Conservation (phyloP, 2,888 invertebrate genomes). For the Notocelia uddmanniana region DNA sequence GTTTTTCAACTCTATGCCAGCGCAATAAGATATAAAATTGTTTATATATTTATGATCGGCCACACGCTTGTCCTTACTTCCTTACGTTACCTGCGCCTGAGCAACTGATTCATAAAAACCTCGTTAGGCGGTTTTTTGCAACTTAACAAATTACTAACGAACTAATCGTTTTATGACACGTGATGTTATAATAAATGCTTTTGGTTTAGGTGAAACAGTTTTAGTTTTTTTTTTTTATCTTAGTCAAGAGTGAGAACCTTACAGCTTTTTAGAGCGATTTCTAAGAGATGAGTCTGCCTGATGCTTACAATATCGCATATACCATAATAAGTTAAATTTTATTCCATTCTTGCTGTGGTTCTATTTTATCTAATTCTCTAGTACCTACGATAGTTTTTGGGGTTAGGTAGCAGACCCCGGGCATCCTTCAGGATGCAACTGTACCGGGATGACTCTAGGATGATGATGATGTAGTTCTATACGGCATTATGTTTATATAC, state of each 20-base stretch:
- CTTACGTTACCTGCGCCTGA: constrained; percentile 15
- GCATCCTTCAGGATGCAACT: too few species aligned
- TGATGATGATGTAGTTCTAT: background rate
- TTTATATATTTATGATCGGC: background rate
- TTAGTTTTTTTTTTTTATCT: constrained; percentile 27
- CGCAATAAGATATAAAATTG: background rate
- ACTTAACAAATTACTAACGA: constrained; percentile 59
- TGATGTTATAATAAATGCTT: constrained; percentile 71
- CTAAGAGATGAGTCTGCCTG: background rate
- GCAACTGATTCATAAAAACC: constrained; percentile 72
- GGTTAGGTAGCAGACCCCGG: too few species aligned
- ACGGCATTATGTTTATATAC: background rate
- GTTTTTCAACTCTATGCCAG: constrained; percentile 9
- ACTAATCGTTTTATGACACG: constrained; percentile 79
- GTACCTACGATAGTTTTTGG: too few species aligned
- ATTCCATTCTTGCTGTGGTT: too few species aligned
- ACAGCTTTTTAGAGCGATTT: constrained; percentile 16
- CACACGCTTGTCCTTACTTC: background rate
- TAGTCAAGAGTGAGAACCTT: constrained; percentile 12
- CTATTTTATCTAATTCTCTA: too few species aligned
- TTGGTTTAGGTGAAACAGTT: constrained; percentile 37
- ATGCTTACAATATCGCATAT: background rate
- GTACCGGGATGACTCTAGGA: too few species aligned
- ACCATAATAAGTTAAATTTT: background rate
- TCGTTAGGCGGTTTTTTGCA: constrained; percentile 76